Conservation (phyloP, 2,888 invertebrate species). For the Apocheima hispidaria region DNA sequence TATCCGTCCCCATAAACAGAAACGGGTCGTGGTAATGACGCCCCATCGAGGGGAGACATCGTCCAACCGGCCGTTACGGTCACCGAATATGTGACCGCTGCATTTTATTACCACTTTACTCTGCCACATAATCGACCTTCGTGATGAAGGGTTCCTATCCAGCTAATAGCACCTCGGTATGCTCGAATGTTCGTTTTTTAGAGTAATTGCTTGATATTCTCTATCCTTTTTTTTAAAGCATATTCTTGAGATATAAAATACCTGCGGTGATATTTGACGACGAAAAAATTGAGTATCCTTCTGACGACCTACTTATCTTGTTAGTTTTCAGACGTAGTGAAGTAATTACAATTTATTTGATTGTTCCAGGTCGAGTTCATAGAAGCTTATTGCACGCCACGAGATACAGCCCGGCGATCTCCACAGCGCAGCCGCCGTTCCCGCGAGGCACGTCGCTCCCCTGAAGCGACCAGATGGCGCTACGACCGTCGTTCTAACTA, state of each 20-base stretch:
- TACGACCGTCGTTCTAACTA: conserved; percentile 77
- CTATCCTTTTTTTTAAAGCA: not conserved
- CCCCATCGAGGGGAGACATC: conserved; percentile 75
- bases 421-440: conserved; percentile 79
- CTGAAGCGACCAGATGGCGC: conserved; percentile 79
- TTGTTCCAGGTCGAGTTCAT: conserved; percentile 89
- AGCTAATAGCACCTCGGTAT: conserved; percentile 74
- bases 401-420: conserved; percentile 86
- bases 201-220: not conserved
- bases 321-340: not conserved
- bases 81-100: conserved; percentile 85
- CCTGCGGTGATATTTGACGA: not conserved
- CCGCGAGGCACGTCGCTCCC: conserved; percentile 75
- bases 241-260: not conserved
- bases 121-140: conserved; percentile 85
- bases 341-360: conserved; percentile 26
- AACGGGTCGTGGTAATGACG: conserved; percentile 83
- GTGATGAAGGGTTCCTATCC: conserved; percentile 81
- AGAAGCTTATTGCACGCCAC: conserved; percentile 91
- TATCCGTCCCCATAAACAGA: conserved; percentile 83
- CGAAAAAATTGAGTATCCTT: not conserved
- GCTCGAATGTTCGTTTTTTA: conserved; percentile 39
- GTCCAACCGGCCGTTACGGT: conserved; percentile 82
- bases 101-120: conserved; percentile 86
- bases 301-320: not conserved